These are phyloP conservation scores for Apis cerana DNA, from an alignment of 1,140 invertebrate species.

Conservation along the genomic window DNA sequence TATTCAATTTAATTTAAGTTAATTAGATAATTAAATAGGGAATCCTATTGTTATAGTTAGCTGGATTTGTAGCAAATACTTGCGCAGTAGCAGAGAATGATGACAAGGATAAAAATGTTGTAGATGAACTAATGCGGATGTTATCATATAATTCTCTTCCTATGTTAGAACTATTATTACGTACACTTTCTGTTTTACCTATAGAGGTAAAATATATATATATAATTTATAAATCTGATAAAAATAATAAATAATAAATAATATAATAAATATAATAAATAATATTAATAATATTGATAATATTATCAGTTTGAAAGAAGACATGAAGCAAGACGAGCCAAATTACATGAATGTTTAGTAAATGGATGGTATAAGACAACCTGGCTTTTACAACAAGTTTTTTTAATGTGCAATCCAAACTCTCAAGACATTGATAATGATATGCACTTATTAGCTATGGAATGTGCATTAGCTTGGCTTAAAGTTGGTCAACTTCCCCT, in stretches of 20 bases:
- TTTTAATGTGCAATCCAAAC: constrained; percentile 66
- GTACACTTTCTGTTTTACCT: constrained; percentile 88
- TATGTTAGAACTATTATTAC: constrained; percentile 67
- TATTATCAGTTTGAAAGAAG: constrained; percentile 69
- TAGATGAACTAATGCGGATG: constrained; percentile 73
- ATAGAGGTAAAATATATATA: constrained; percentile 85
- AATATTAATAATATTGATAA: neutral
- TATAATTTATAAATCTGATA: too few relatives aligned
- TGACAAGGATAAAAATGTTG: constrained; percentile 64
- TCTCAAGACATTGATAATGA: constrained; percentile 52
- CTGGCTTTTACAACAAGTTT: constrained; percentile 74
- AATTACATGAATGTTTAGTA: constrained; percentile 58
- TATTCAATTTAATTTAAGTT: neutral
- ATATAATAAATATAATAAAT: neutral
- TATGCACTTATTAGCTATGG: constrained; percentile 70
- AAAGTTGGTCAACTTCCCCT: constrained; percentile 71
- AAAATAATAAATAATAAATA: too few relatives aligned
- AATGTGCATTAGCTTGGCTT: constrained; percentile 75
- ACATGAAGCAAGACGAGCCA: constrained; percentile 49
- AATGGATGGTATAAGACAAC: constrained; percentile 72
- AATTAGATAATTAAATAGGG: neutral
- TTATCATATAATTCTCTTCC: constrained; percentile 71
- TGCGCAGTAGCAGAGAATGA: constrained; percentile 48
- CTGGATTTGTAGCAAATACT: constrained; percentile 70
- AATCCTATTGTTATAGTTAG: constrained; percentile 70